Percentiles rank a stretch among this genome's conserved stretches.
Conservation (phyloP, 2,797 vertebrate species). For the Halcyon badia region DNA sequence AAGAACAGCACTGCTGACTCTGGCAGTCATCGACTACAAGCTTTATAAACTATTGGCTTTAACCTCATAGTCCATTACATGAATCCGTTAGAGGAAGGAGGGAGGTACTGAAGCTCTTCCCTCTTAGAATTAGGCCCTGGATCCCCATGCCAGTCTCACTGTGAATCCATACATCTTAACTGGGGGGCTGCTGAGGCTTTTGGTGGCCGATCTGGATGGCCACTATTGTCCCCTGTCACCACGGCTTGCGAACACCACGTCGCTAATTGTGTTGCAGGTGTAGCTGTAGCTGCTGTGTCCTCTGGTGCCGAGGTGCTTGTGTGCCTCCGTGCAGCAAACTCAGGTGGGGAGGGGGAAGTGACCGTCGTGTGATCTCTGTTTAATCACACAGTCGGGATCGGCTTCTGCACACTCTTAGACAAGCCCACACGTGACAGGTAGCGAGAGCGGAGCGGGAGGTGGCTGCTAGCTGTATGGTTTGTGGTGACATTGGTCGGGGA, state of each 20-base stretch:
- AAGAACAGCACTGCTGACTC: background rate
- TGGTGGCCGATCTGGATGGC: background rate
- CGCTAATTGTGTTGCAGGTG: background rate
- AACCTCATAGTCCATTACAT: background rate
- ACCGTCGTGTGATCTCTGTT: background rate
- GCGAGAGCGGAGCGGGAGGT: background rate
- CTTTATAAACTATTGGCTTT: background rate
- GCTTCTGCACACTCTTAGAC: background rate
- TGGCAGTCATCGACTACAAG: background rate
- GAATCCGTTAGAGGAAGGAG: background rate
- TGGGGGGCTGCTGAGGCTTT: background rate
- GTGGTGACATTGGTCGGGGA: conserved; percentile 38
- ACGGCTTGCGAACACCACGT: accelerated
- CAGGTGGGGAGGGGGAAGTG: background rate
- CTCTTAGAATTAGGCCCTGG: background rate
- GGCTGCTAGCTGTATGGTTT: conserved; percentile 47
- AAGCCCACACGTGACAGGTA: conserved; percentile 6
- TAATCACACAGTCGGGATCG: background rate
- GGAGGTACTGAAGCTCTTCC: background rate
- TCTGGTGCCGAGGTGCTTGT: background rate
- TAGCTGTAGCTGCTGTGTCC: accelerated
- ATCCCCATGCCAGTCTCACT: background rate
- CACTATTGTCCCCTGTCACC: accelerated
- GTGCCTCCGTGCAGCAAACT: background rate
- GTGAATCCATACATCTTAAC: background rate